Evolutionary conservation across 2,113 vertebrate species (phyloP), one percentile per base, ranked within the genome.

Genomic region (Cryptotis parvus): DNA sequence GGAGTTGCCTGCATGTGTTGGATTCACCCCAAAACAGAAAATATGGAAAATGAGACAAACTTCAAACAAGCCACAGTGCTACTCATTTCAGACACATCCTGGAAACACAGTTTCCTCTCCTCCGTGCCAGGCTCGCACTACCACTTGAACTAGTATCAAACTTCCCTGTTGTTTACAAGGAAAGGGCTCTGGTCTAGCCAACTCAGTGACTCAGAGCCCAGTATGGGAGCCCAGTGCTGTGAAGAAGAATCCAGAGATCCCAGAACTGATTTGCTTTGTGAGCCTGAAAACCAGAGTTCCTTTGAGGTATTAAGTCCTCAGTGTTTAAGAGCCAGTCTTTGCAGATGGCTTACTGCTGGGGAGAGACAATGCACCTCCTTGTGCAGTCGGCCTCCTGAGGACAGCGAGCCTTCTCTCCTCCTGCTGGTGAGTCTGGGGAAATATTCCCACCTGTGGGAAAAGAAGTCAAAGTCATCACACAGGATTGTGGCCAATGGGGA

Each of bases 381-480:
- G 29, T 26, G n/a, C 1, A 20, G 61, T 12, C 37, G 37, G 10
- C 24, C 33, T 80, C 61, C 2, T 41, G 0, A 15, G 58, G 18
- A 63, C 18, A 66, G 35, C 5, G 63, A 91, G 31, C 39, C 90
- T 83, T 41, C 69, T 89, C 85, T 89, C 92, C 91, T 94, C 87
- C 91, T 92, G 91, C 94, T 94, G 93, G 85, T 55, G 27, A 91
- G 41, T 79, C 49, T 52, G 15, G 31, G 85, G 63, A 94, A 94
- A 16, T 88, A 84, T 83, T 93, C 37, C 55, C 68, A 43, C 69
- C 10, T n/a, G 37, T 61, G 18, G 37, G 37, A 73, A 80, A 84
- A 58, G 33, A 69, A 95, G 61, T 61, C 49, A 24, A 66, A 63
- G 7, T 27, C 15, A 27, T 4, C 29, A 7, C 31, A 43, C 27